These are phyloP conservation scores for Pipistrellus pygmaeus DNA, from an alignment of 2,797 vertebrate genomes.

Conservation along the genomic window DNA sequence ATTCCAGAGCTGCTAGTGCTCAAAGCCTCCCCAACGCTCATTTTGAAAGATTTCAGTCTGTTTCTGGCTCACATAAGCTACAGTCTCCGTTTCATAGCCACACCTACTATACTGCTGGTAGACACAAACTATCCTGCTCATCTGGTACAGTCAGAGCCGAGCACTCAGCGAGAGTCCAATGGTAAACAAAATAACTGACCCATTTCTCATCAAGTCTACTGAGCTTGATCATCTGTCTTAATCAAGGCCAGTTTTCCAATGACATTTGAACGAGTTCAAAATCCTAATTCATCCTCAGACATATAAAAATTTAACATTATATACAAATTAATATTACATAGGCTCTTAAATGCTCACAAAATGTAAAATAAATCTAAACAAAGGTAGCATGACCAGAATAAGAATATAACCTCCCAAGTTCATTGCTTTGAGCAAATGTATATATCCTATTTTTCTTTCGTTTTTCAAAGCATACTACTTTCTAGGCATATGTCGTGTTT, in stretches of 20 bases:
- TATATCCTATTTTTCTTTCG: background rate
- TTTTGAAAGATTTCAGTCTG: constrained; percentile 49
- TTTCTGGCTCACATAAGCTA: background rate
- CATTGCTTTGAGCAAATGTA: constrained; percentile 62
- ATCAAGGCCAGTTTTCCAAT: constrained; percentile 31
- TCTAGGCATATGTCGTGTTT: constrained; percentile 33
- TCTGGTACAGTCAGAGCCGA: background rate
- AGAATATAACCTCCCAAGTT: constrained; percentile 63
- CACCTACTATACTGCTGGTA: background rate
- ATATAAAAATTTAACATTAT: constrained; percentile 43
- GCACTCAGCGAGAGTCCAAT: background rate
- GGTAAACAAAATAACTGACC: background rate
- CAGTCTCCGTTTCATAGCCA: background rate
- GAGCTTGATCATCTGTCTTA: constrained; percentile 43
- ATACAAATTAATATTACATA: constrained; percentile 67
- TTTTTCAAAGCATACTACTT: constrained; percentile 13
- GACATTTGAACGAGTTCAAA: constrained; percentile 49
- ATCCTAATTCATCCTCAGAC: constrained; percentile 50
- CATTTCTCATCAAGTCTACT: constrained; percentile 48
- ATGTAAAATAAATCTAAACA: constrained; percentile 52
- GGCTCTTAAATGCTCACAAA: constrained; percentile 59
- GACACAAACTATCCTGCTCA: constrained; percentile 12
- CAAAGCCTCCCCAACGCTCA: constrained; percentile 23
- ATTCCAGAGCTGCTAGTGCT: constrained; percentile 37
- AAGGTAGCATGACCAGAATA: constrained; percentile 52